Base-by-base conservation (phyloP, 2,113 vertebrate genomes). In the Macquaria ambigua region DNA sequence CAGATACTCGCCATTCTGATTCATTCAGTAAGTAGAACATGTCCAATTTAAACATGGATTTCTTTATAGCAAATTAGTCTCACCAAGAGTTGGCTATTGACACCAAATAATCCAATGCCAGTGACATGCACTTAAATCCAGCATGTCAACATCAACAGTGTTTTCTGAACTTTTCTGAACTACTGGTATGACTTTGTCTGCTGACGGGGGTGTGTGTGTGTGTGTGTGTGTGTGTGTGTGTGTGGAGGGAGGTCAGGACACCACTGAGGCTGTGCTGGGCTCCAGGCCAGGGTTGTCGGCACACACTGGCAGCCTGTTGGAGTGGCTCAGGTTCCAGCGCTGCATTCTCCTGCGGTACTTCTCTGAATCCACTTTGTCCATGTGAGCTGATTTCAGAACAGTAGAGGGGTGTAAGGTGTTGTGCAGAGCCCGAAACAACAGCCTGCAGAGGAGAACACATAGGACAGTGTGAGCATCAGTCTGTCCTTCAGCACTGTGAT, bases 341-440 rank as follows among this genome's bases (percentile, higher is more conserved):
- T 92, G 92, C 53, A 96, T 88, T 55, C 89, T 93, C 55, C 73
- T 78, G 1, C 7, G 76, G 79, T 90, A 94, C 15, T 85, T 74
- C 59, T 95, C 56, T 0, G 89, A 80, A 16, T 86, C 71, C 43
- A 93, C 87, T 61, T 81, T 87, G 74, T 96, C 96, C 3, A 94
- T 83, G 70, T 82, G 89, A 74, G 94, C 91, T 41, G 96, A 95
- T 73, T 69, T 96, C 79, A 95, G 53, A 25, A 92, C 64, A 0
- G 89, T 83, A 55, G 96, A 88, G 0, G 96, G 95, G 46, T 59
- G 90, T 83, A 97, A 15, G 87, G 41, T 56, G 96, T 96, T 93
- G 83, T 94, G 87, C 25, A 99, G 84, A 78, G 92, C 92, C 82
- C 95, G 94, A 66, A 94, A 93, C 23, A 96, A 15, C 39, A 97